A percentile compares a stretch with the other conserved stretches of the same genome.
Conservation (phyloP, 2,113 vertebrate species). For the Heloderma charlesbogerti region DNA sequence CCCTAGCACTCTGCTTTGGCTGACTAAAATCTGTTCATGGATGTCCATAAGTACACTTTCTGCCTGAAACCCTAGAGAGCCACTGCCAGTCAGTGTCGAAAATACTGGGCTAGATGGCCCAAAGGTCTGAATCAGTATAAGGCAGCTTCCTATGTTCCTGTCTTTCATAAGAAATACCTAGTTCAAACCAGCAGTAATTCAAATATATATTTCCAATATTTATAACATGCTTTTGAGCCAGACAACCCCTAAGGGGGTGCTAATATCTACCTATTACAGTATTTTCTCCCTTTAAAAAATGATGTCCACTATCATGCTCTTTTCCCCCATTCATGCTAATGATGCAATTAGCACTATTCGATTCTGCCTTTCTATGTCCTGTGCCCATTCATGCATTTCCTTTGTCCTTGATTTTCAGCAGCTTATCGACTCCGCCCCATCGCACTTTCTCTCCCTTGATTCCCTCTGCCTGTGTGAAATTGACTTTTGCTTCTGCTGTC, state of each 20-base stretch:
- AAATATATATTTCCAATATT: not conserved
- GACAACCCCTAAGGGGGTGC: not conserved
- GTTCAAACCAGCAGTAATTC: not conserved
- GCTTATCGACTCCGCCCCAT: not conserved
- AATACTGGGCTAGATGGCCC: no score
- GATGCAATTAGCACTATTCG: constrained; percentile 19
- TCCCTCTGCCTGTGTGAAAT: constrained; percentile 2
- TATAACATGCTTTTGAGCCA: not conserved
- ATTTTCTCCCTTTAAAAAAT: not conserved
- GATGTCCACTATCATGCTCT: not conserved
- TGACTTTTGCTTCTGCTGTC: constrained; percentile 1
- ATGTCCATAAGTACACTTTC: not conserved
- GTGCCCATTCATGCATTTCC: not conserved
- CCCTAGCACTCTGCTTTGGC: not conserved
- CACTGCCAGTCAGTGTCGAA: no score
- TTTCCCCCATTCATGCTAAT: constrained; percentile 22
- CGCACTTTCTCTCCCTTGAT: not conserved
- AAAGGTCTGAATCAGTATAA: no score
- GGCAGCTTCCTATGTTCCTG: no score
- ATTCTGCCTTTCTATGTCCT: not conserved
- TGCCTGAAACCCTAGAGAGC: no score
- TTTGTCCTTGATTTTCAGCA: constrained; percentile 9
- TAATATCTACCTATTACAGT: not conserved
- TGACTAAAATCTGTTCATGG: not conserved
- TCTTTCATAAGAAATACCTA: not conserved